Conservation (phyloP, 92 coral and sea anemone genomes). For the Galaxea fascicularis region DNA sequence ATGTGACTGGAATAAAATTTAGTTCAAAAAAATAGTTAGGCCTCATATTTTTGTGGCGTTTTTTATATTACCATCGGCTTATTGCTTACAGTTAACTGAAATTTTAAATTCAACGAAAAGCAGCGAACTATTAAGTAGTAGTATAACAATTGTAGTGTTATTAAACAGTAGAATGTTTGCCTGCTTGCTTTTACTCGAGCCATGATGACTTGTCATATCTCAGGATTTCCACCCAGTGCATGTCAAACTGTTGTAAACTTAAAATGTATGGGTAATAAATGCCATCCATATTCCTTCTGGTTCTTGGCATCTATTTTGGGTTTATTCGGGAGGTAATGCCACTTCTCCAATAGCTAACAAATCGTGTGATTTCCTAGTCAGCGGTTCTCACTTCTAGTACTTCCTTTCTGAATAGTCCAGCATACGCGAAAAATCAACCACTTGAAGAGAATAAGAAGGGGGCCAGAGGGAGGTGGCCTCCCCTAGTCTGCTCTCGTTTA, state of each 20-base stretch:
- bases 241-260: conserved; percentile 29
- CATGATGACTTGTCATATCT: not conserved
- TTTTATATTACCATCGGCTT: conserved; percentile 50
- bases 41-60: conserved; percentile 40
- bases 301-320: not conserved
- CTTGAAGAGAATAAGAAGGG: no score
- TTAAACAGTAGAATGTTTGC: conserved; percentile 6
- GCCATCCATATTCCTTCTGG: conserved; percentile 18
- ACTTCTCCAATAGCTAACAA: not conserved
- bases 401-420: no score
- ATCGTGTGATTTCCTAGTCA: no score
- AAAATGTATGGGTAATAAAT: conserved; percentile 47
- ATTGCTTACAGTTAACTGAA: conserved; percentile 27
- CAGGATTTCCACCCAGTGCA: conserved; percentile 19
- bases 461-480: no score
- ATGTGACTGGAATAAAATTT: conserved; percentile 25
- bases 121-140: conserved; percentile 13
- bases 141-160: conserved; percentile 23
- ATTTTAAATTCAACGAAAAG: conserved; percentile 34
- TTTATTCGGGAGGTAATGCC: not conserved
- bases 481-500: no score
- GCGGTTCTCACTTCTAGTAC: no score
- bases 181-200: conserved; percentile 5
- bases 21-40: conserved; percentile 37
- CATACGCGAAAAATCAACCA: no score